Evolutionary conservation across 2,888 invertebrate genomes (phyloP).

Genomic region (Carcina quercana): DNA sequence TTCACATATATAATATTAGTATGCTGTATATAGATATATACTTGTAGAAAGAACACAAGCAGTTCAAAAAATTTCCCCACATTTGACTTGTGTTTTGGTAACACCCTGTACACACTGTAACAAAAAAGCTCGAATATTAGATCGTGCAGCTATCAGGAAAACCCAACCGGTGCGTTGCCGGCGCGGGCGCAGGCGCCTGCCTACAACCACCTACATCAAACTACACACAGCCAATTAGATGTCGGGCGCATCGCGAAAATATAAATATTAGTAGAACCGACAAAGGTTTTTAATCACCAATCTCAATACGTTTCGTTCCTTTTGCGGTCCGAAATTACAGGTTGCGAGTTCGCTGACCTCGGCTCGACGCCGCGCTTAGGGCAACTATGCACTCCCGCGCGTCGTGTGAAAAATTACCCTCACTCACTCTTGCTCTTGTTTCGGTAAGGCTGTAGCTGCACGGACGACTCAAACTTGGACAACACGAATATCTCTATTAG

Average conservation of each 20-base stretch:
- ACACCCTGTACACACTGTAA: too few relatives aligned
- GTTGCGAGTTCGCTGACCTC: slow-evolving; percentile 70
- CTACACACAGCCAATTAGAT: slow-evolving; percentile 68
- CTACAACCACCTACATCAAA: slow-evolving; percentile 43
- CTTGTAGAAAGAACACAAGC: too few relatives aligned
- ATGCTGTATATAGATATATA: too few relatives aligned
- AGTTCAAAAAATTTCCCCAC: too few relatives aligned
- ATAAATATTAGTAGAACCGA: slow-evolving; percentile 76
- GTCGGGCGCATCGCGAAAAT: slow-evolving; percentile 71
- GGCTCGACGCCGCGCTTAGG: slow-evolving; percentile 63
- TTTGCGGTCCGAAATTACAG: slow-evolving; percentile 75
- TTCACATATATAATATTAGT: too few relatives aligned
- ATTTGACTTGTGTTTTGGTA: too few relatives aligned
- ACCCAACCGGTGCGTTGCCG: slow-evolving; percentile 18
- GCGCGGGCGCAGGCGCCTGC: slow-evolving; percentile 36
- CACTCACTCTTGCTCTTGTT: slow-evolving; percentile 65
- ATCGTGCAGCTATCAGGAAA: too few relatives aligned
- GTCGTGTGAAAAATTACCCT: slow-evolving; percentile 71
- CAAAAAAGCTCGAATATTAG: too few relatives aligned
- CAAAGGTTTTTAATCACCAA: slow-evolving; percentile 75
- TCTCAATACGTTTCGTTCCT: slow-evolving; percentile 66
- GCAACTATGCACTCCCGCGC: slow-evolving; percentile 63
- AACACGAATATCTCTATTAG: too few relatives aligned
- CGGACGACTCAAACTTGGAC: too few relatives aligned
- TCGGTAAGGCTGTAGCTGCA: too few relatives aligned